phyloP scores from a whole-genome alignment of 2,113 vertebrate species.

The Xenus cinereus region DNA sequence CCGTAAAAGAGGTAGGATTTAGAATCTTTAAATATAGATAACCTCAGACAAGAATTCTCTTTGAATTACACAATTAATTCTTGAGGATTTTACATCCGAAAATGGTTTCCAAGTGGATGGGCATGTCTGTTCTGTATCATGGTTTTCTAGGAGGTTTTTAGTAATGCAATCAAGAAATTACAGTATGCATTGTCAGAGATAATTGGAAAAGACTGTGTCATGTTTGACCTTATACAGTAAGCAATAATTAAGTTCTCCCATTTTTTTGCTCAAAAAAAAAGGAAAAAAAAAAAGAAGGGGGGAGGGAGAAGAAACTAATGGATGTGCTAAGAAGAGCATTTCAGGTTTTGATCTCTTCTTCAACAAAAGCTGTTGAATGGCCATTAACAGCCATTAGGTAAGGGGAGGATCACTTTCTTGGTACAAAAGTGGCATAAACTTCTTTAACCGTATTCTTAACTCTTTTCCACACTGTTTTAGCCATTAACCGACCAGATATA shows the following conservation, averaged over 20 bases:
- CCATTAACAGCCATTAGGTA: neutral
- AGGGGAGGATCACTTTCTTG: neutral
- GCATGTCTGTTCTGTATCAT: neutral
- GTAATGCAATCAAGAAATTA: neutral
- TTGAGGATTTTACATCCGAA: neutral
- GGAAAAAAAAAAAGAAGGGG: too few relatives aligned
- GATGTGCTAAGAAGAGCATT: neutral
- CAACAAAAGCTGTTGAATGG: neutral
- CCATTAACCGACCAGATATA: constrained; percentile 93
- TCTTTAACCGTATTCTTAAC: neutral
- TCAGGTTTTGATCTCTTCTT: neutral
- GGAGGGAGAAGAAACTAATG: too few relatives aligned
- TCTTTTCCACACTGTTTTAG: constrained; percentile 59
- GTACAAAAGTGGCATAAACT: neutral
- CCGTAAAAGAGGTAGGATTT: neutral
- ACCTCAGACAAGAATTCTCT: neutral
- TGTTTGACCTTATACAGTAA: neutral
- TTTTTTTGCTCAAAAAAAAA: neutral
- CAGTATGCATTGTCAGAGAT: neutral
- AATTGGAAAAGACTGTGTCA: neutral
- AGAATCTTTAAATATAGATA: neutral
- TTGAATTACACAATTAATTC: neutral
- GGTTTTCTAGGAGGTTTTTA: neutral
- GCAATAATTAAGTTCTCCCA: neutral
- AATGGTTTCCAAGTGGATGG: neutral